Evolutionary conservation across 1,140 invertebrate genomes (phyloP).

Genomic region (Drosophila ohnishii): DNA sequence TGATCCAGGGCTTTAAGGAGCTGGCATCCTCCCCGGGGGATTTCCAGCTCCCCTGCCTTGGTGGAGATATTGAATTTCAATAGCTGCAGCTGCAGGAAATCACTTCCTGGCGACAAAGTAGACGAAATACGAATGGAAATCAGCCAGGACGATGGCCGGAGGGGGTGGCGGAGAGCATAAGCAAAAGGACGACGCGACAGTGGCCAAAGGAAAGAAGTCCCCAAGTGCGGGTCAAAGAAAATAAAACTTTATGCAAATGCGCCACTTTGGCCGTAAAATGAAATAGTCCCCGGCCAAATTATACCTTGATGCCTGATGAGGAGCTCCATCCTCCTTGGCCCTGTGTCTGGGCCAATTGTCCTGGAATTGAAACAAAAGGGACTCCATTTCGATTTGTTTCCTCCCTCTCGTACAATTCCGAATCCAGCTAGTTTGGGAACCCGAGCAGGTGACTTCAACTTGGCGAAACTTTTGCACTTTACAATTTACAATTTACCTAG

Average conservation of each 20-base stretch:
- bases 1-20: conserved; percentile 56
- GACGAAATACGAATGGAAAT: conserved; percentile 51
- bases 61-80: conserved; percentile 73
- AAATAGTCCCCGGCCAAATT: conserved; percentile 78
- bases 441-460: conserved; percentile 75
- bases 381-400: conserved; percentile 22
- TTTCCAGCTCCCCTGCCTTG: conserved; percentile 6
- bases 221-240: conserved; percentile 80
- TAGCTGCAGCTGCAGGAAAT: conserved; percentile 70
- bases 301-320: conserved; percentile 79
- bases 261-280: conserved; percentile 80
- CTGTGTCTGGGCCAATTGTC: conserved; percentile 45
- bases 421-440: conserved; percentile 64
- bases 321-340: conserved; percentile 9
- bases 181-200: conserved; percentile 27
- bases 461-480: conserved; percentile 67
- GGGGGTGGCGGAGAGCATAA: not conserved
- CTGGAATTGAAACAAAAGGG: conserved; percentile 77
- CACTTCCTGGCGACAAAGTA: conserved; percentile 67
- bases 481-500: conserved; percentile 56
- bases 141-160: conserved; percentile 17
- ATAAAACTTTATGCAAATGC: conserved; percentile 80
- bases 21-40: conserved; percentile 1
- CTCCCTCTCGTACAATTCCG: not conserved
- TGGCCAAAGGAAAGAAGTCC: conserved; percentile 47